Conservation (phyloP, 1,140 invertebrate species). For the Drosophila pectinifera region DNA sequence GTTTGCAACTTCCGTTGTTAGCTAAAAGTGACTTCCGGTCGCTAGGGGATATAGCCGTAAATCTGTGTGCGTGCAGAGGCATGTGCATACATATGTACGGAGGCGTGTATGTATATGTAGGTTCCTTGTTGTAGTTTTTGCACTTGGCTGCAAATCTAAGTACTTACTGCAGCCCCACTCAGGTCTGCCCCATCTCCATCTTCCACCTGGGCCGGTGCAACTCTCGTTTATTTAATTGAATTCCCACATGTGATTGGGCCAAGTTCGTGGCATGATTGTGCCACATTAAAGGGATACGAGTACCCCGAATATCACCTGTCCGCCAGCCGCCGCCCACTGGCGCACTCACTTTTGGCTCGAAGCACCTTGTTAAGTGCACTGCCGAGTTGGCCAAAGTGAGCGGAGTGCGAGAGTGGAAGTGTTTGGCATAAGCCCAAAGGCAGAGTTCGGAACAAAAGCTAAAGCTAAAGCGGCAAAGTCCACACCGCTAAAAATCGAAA, state of each 20-base stretch:
- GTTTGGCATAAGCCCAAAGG: slow-evolving; percentile 20
- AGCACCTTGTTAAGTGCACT: slow-evolving; percentile 50
- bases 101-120: slow-evolving; percentile 1
- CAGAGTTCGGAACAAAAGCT: slow-evolving; percentile 25
- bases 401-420: slow-evolving; percentile 51
- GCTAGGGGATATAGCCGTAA: slow-evolving; percentile 54
- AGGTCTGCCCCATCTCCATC: neutral
- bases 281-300: slow-evolving; percentile 42
- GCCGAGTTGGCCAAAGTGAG: slow-evolving; percentile 8
- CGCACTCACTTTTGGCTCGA: slow-evolving; percentile 19
- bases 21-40: slow-evolving; percentile 71
- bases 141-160: slow-evolving; percentile 48
- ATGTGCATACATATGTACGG: slow-evolving; percentile 6
- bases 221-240: slow-evolving; percentile 70
- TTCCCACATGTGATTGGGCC: slow-evolving; percentile 59
- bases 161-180: slow-evolving; percentile 32
- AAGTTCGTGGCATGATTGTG: slow-evolving; percentile 45
- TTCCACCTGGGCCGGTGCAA: slow-evolving; percentile 9
- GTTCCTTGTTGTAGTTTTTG: slow-evolving; percentile 16
- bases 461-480: slow-evolving; percentile 28
- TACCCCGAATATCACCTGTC: neutral
- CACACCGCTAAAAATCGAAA: neutral
- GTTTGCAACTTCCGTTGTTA: slow-evolving; percentile 76
- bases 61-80: slow-evolving; percentile 21
- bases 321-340: neutral